Conservation (phyloP, 2,113 vertebrate species). For the Petroica traversi region DNA sequence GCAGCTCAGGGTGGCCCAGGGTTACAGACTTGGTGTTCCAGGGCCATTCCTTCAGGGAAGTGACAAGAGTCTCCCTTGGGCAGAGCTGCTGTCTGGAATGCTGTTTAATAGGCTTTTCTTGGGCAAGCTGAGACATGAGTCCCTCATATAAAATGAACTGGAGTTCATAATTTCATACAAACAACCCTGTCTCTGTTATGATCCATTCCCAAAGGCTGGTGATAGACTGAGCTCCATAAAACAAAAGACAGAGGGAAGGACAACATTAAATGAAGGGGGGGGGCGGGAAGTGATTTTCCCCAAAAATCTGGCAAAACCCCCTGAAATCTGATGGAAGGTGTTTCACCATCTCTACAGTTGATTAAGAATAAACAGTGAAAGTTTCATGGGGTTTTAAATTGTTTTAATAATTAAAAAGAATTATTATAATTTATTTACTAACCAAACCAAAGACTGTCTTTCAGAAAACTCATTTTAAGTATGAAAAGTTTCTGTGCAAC, state of each 20-base stretch:
- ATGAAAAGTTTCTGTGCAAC: background rate
- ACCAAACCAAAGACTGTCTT: background rate
- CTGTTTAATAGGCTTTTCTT: conserved; percentile 41
- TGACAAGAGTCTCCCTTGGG: conserved; percentile 14
- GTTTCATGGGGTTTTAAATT: background rate
- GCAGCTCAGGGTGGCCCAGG: background rate
- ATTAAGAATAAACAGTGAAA: background rate
- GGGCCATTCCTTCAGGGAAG: background rate
- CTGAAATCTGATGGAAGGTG: background rate
- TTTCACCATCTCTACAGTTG: background rate
- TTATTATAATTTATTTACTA: background rate
- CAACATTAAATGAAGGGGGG: background rate
- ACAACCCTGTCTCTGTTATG: background rate
- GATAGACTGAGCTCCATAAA: background rate
- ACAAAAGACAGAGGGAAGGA: background rate
- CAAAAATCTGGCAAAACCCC: background rate
- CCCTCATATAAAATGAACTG: background rate
- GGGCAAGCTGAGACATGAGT: conserved; percentile 54
- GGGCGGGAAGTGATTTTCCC: background rate
- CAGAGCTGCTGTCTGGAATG: conserved; percentile 44
- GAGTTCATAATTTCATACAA: conserved; percentile 7
- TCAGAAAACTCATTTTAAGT: background rate
- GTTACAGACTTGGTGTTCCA: background rate
- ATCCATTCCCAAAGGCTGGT: background rate
- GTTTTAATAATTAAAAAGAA: background rate